Base-by-base conservation (phyloP, 2,113 vertebrate genomes). In the Cavia porcellus region DNA sequence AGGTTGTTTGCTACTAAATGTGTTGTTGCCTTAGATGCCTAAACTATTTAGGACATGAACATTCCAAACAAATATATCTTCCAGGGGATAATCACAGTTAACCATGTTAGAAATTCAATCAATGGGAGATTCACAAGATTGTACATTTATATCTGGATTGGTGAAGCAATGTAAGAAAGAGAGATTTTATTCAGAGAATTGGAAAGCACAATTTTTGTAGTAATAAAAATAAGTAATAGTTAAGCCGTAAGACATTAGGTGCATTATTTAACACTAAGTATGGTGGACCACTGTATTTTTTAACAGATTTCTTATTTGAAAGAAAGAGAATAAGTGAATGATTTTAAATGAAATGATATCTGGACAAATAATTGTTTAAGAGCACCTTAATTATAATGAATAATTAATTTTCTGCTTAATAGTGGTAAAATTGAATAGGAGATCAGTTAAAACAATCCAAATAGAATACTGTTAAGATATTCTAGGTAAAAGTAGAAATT, bases 391-490 rank as follows among this genome's bases (percentile, higher is more conserved):
- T 3, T 57, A 0, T 82, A 91, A 70, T 50, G 45, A 77, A 74
- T 7, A 95, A 92, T 81, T 75, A 95, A 92, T 81, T 75, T 86
- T 72, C 4, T 59, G 13, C 81, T 89, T 30, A 74, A n/a, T 1
- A 77, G 50, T 81, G 82, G 14, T 2, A 86, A 92, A 95, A 83
- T 3, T 72, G 9, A 64, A n/a, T 90, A 8, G 52, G 6, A 85
- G 45, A 64, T 11, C n/a, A 95, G 13, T 97, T 92, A 72, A 72
- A 72, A 22, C 61, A 94, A 79, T 66, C 11, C 5, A 94, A 28
- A 20, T 50, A 89, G 19, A 25, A 57, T 12, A 79, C 7, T 15
- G 64, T 42, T 86, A n/a, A 0, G 77, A 50, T 82, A 52, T 88
- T 81, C 32, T 94, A 81, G 38, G 14, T 52, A 45, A 91, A 93